Evolutionary conservation across 2,888 invertebrate genomes (phyloP), one percentile per base, ranked within the genome.

Genomic region (Saturnia pavonia): DNA sequence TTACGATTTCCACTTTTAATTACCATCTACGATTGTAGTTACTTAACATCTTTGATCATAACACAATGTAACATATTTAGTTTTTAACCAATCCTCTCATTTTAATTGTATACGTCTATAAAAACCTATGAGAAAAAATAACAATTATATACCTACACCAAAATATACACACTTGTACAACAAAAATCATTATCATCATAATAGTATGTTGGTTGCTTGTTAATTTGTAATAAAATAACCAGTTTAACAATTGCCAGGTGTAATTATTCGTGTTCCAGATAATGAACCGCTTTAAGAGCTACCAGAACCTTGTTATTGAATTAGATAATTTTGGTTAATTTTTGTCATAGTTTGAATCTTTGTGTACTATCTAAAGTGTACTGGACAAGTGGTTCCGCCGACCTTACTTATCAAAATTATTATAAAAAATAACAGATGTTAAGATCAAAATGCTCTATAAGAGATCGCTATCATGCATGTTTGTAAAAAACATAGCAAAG

Each of bases 181-280:
- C 22, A 25, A 25, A 57, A 57, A 34, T 40, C 12, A 63, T 63
- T 63, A 63, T 7, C 27, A 63, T 19, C 34, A 34, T 63, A 63
- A 63, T 63, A 34, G 19, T 40, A 34, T 63, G 63, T 63, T 16
- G 0, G 40, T 34, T 34, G 34, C 34, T 63, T 22, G 22, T 27
- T 63, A 63, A 63, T 63, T 34, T 63, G 40, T 19, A 34, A 63
- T 63, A 8, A 63, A 63, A 63, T 34, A 63, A 40, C 19, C 8
- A 19, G 9, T 25, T 12, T 16, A 4, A 16, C 40, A 34, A 63
- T 27, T 34, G 14, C 7, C 6, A 40, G 1, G 4, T 40, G 40
- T 63, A 63, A 63, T 63, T 63, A 63, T 40, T 34, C 40, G 34
- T 34, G 63, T 34, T 63, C 19, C 63, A 63, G 16, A 63, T 40